Percentiles rank a stretch among this genome's conserved stretches.
Evolutionary conservation across 2,797 vertebrate species (phyloP).

Genomic region (Micropoecilia bifurca): DNA sequence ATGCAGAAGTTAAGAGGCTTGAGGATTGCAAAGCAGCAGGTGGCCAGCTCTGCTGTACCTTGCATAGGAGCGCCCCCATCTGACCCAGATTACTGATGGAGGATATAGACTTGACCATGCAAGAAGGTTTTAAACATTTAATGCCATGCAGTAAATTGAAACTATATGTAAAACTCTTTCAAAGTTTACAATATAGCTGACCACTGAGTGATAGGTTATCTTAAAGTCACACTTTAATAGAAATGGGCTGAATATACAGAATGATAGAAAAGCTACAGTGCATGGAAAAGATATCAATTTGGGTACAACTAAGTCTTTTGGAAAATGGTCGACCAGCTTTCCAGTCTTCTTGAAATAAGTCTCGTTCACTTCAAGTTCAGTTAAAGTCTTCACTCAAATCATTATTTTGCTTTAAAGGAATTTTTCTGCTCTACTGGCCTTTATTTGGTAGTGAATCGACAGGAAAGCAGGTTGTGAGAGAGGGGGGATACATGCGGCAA

Average conservation of each 20-base stretch:
- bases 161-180: background rate
- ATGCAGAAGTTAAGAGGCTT: constrained; percentile 74
- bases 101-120: constrained; percentile 27
- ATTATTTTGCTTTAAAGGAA: no score
- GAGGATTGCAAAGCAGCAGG: constrained; percentile 61
- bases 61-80: constrained; percentile 71
- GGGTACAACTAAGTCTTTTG: background rate
- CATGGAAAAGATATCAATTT: background rate
- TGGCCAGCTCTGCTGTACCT: constrained; percentile 60
- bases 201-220: background rate
- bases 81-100: constrained; percentile 50
- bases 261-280: background rate
- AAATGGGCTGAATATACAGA: constrained; percentile 4
- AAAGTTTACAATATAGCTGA: background rate
- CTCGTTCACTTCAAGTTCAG: background rate
- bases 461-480: no score
- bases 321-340: background rate
- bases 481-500: no score
- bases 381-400: background rate
- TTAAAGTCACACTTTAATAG: constrained; percentile 13
- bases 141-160: constrained; percentile 21
- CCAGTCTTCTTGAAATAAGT: background rate
- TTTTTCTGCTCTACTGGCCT: no score
- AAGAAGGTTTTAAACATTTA: constrained; percentile 46
- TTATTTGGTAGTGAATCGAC: no score